Conservation (phyloP, 2,797 vertebrate species). For the Pelodytes ibericus region DNA sequence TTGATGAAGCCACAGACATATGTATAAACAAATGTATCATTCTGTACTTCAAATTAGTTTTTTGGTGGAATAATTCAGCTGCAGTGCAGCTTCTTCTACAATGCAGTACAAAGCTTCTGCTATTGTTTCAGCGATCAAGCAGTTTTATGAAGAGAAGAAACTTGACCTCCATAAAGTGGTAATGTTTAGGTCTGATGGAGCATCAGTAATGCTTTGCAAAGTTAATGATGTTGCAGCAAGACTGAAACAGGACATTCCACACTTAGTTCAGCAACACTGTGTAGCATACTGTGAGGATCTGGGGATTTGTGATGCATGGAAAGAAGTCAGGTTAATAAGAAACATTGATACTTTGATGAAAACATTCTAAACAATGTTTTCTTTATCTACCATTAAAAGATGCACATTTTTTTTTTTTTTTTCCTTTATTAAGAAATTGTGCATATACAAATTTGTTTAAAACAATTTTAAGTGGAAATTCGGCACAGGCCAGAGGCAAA, state of each 20-base stretch:
- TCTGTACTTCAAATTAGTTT: no score
- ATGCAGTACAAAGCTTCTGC: background rate
- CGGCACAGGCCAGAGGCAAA: no score
- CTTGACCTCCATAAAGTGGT: background rate
- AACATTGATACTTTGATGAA: background rate
- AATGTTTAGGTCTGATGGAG: background rate
- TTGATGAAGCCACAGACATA: no score
- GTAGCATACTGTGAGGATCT: background rate
- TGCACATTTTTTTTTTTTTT: no score
- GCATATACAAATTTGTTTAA: no score
- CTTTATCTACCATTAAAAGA: background rate
- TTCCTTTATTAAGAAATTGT: no score
- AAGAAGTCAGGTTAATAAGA: background rate
- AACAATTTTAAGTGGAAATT: no score
- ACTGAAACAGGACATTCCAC: background rate
- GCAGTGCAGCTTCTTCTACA: no score
- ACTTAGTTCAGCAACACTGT: background rate
- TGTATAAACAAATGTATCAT: no score
- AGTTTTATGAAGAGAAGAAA: background rate
- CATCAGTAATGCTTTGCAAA: background rate
- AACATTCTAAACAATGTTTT: background rate
- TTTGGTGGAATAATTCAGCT: no score
- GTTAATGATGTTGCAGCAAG: background rate
- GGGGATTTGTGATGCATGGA: background rate
- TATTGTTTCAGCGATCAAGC: background rate